phyloP scores from a whole-genome alignment of 2,797 vertebrate genomes.

The Apogon hyalosoma region DNA sequence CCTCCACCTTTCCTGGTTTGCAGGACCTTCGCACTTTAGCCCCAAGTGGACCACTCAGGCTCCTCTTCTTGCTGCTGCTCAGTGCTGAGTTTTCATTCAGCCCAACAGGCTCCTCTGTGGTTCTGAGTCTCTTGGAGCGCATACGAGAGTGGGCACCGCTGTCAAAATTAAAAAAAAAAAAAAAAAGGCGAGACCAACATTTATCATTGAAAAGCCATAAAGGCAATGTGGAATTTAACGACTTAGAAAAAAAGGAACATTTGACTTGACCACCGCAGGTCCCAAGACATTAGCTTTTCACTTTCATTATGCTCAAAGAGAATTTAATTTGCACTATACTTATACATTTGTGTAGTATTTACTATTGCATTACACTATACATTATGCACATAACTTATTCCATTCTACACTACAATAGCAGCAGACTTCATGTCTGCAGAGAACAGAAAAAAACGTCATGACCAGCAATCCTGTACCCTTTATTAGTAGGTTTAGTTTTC shows the following conservation, averaged over 20 bases:
- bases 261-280: slow-evolving; percentile 1
- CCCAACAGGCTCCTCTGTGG: slow-evolving; percentile 82
- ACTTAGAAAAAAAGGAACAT: slow-evolving; percentile 4
- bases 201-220: slow-evolving; percentile 17
- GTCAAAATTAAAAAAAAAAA: slow-evolving; percentile 14
- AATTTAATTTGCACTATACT: no score
- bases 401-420: no score
- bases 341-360: no score
- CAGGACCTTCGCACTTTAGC: slow-evolving; percentile 83
- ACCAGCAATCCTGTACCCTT: slow-evolving; percentile 77
- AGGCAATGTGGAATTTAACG: slow-evolving; percentile 60
- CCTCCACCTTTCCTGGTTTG: slow-evolving; percentile 56
- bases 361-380: no score
- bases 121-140: slow-evolving; percentile 91
- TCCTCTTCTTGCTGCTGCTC: slow-evolving; percentile 69
- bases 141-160: slow-evolving; percentile 85
- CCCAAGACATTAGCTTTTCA: no score
- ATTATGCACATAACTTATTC: no score
- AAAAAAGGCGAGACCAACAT: slow-evolving; percentile 12
- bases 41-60: slow-evolving; percentile 58
- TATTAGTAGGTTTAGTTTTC: slow-evolving; percentile 80
- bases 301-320: no score
- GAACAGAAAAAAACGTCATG: background rate
- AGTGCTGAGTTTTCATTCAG: slow-evolving; percentile 69
- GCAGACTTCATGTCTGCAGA: background rate